Conservation (phyloP, 1,140 invertebrate genomes). For the Micrasema minimum region DNA sequence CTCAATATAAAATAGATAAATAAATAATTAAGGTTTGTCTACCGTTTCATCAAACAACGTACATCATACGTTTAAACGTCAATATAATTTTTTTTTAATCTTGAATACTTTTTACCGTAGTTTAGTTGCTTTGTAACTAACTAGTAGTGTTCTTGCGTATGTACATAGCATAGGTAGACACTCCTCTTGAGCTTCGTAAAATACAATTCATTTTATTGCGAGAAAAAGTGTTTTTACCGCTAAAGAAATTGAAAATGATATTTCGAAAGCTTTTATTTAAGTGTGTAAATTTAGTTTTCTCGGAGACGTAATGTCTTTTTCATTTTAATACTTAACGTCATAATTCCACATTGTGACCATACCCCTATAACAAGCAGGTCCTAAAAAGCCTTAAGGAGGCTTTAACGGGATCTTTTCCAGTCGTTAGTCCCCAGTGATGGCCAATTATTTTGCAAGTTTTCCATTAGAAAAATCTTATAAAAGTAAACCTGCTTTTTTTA, state of each 20-base stretch:
- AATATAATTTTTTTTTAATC: too few species aligned
- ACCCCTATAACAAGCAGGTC: constrained; percentile 8
- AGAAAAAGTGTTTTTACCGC: constrained; percentile 3
- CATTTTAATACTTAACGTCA: background rate
- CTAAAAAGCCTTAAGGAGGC: constrained; percentile 7
- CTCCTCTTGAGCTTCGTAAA: too few species aligned
- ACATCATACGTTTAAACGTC: too few species aligned
- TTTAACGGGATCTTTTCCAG: constrained; percentile 18
- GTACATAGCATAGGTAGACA: too few species aligned
- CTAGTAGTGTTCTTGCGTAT: too few species aligned
- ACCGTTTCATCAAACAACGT: too few species aligned
- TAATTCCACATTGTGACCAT: constrained; percentile 16
- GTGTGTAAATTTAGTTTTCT: constrained; percentile 23
- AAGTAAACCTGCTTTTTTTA: background rate
- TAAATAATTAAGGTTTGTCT: too few species aligned
- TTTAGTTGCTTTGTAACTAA: too few species aligned
- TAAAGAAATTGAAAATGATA: constrained; percentile 6
- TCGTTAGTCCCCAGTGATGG: constrained; percentile 12
- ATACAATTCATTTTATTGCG: constrained; percentile 1
- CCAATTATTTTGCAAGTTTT: constrained; percentile 13
- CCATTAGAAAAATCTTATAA: background rate
- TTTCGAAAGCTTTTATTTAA: constrained; percentile 4
- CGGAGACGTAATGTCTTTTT: constrained; percentile 2
- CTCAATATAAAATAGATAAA: too few species aligned
- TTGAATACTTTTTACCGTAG: too few species aligned